These are phyloP conservation scores for Menidia menidia DNA, from an alignment of 2,797 vertebrate species.

Conservation along the genomic window DNA sequence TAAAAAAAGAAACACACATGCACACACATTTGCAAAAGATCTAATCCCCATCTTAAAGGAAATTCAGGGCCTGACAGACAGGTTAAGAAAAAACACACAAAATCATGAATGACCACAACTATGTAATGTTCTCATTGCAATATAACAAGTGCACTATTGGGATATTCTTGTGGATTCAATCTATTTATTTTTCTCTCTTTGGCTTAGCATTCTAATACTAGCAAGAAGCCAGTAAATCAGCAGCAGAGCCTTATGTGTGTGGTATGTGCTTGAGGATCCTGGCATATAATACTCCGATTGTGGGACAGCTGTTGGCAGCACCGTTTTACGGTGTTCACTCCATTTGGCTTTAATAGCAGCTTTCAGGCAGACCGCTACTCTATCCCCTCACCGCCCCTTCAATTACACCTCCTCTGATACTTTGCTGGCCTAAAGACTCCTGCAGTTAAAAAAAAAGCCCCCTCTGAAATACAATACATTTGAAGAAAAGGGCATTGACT, in stretches of 20 bases:
- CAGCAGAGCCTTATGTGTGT: conserved; percentile 38
- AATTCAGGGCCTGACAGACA: conserved; percentile 18
- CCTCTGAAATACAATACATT: conserved; percentile 81
- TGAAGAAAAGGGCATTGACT: conserved; percentile 75
- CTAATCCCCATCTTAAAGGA: conserved; percentile 37
- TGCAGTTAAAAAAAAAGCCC: conserved; percentile 66
- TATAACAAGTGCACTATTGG: conserved; percentile 42
- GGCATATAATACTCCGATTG: conserved; percentile 73
- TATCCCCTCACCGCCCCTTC: conserved; percentile 82
- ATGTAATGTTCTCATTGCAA: conserved; percentile 29
- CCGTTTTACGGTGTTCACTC: conserved; percentile 80
- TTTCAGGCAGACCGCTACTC: conserved; percentile 80
- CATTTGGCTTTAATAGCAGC: conserved; percentile 84
- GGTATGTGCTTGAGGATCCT: conserved; percentile 48
- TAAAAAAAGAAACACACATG: neutral
- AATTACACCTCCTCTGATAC: conserved; percentile 85
- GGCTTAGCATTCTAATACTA: conserved; percentile 56
- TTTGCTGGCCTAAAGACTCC: conserved; percentile 76
- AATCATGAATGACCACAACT: conserved; percentile 28
- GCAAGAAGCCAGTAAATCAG: conserved; percentile 56
- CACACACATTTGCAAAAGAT: conserved; percentile 9
- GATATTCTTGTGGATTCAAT: conserved; percentile 37
- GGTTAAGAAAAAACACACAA: conserved; percentile 19
- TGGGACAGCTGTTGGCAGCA: conserved; percentile 83
- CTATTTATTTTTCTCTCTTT: conserved; percentile 32